phyloP scores from a whole-genome alignment of 2,888 invertebrate genomes.

The Erebia epiphron region DNA sequence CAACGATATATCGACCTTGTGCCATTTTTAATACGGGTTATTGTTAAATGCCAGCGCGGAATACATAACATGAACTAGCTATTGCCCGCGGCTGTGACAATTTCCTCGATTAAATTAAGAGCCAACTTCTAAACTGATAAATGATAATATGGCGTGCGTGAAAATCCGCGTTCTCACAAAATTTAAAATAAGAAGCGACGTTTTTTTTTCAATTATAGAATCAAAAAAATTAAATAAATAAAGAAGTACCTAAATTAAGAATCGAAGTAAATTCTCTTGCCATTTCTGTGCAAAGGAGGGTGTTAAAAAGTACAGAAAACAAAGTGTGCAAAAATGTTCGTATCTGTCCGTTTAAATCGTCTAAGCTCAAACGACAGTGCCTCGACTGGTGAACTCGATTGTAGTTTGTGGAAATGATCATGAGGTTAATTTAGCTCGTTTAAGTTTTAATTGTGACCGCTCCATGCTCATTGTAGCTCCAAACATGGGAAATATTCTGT shows the following conservation, averaged over 20 bases:
- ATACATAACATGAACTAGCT: constrained; percentile 1
- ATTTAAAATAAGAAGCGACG: too few species aligned
- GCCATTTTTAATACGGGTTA: constrained; percentile 31
- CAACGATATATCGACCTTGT: constrained; percentile 27
- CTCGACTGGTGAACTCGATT: not conserved
- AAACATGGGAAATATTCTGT: not conserved
- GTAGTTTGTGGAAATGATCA: not conserved
- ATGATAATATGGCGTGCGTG: too few species aligned
- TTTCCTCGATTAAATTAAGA: too few species aligned
- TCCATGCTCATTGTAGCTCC: not conserved
- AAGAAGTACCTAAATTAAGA: too few species aligned
- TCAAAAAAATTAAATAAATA: too few species aligned
- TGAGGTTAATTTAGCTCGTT: constrained; percentile 15
- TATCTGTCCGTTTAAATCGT: not conserved
- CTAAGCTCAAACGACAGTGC: not conserved
- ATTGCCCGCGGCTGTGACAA: constrained; percentile 1
- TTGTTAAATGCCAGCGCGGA: constrained; percentile 19
- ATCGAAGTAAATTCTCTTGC: too few species aligned
- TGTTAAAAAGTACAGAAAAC: too few species aligned
- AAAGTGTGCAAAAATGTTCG: not conserved
- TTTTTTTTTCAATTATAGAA: too few species aligned
- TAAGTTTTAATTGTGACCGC: constrained; percentile 8
- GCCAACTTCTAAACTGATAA: too few species aligned
- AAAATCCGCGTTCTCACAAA: too few species aligned
- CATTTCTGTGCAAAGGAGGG: too few species aligned